Evolutionary conservation across 2,113 vertebrate species (phyloP), one percentile per base, ranked within the genome.

Genomic region (Grammomys dolichurus): DNA sequence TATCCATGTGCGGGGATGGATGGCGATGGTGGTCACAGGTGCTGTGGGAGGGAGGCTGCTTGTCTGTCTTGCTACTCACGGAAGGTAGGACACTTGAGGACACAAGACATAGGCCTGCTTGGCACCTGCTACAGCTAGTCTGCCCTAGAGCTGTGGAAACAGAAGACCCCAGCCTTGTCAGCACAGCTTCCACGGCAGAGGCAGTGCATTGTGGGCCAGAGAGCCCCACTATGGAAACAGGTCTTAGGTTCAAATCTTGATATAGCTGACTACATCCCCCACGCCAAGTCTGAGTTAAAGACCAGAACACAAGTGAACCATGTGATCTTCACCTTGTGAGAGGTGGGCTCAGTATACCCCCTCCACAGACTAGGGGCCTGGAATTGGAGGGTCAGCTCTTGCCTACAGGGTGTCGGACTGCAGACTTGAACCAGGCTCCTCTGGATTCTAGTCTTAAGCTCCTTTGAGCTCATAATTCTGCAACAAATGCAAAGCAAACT

Each of bases 121-220:
- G 91, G 5, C 14, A 7, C 56, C 19, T 36, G 67, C 36, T 11
- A 0, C 3, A 43, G 26, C 24, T 31, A 7, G 77, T 4, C 10
- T 4, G 60, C 48, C 58, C 86, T 26, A 14, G 67, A n/a, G 24
- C 36, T 51, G 4, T 1, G 80, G 84, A 63, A 58, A 9, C 0
- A 2, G 65, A 58, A 56, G 89, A 65, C 11, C 43, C 36, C 2
- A 1, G 24, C n/a, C 69, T 10, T 51, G 40, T 2, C 11, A 80
- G 40, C 65, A n/a, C 65, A 9, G n/a, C 7, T 56, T 48, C 54
- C 3, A 0, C 0, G 16, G n/a, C 58, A 63, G 17, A 40, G 56
- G 65, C 20, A 0, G 5, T 0, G 1, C 0, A n/a, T 46, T 11
- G 7, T 24, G 13, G 28, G 7, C 0, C 0, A 22, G 60, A 81